These are phyloP conservation scores for Barypeithes pellucidus DNA, from an alignment of 2,888 invertebrate genomes.

Conservation along the genomic window DNA sequence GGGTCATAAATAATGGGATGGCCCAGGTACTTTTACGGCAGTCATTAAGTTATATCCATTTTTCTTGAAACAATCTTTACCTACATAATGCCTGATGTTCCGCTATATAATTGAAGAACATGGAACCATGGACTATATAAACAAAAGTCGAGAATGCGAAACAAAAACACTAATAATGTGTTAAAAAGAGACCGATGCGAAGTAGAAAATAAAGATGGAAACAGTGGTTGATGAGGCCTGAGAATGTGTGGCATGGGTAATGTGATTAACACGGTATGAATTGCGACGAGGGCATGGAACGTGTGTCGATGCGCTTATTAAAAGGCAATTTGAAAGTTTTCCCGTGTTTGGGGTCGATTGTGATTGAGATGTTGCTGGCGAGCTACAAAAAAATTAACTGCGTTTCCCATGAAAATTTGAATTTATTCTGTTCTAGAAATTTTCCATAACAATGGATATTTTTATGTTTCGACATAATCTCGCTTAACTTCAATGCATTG, in stretches of 20 bases:
- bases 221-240: conserved; percentile 67
- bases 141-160: not conserved
- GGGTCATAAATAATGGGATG: no score
- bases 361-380: conserved; percentile 47
- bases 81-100: no score
- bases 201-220: conserved; percentile 41
- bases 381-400: conserved; percentile 25
- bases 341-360: conserved; percentile 54
- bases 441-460: no score
- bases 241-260: conserved; percentile 68
- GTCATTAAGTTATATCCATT: no score
- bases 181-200: not conserved
- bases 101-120: not conserved
- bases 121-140: not conserved
- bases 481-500: no score
- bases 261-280: conserved; percentile 67
- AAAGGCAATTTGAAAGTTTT: conserved; percentile 63
- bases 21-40: no score
- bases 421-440: no score
- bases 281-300: conserved; percentile 59
- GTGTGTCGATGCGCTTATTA: conserved; percentile 67
- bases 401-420: conserved; percentile 43
- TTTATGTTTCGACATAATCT: no score
- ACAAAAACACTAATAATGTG: not conserved
- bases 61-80: no score